Percentiles rank a stretch among this genome's conserved stretches.
These are phyloP conservation scores for Bombyx huttoni DNA, from an alignment of 2,888 invertebrate species.

Conservation along the genomic window DNA sequence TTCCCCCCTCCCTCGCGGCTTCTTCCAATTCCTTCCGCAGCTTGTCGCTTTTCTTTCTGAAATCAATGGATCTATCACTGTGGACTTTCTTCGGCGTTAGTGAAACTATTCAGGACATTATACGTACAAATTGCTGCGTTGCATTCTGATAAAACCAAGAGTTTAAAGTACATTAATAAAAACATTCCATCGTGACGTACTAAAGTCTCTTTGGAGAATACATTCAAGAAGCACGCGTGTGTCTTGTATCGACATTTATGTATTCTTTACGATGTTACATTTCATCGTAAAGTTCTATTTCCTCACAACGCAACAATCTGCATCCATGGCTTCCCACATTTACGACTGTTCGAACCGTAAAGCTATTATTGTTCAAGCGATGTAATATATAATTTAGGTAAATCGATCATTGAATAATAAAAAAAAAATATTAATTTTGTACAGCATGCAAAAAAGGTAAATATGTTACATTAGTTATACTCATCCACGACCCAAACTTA, in stretches of 20 bases:
- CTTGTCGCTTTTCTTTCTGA: slow-evolving; percentile 89
- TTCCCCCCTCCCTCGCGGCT: slow-evolving; percentile 82
- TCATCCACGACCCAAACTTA: not conserved
- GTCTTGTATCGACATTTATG: not conserved
- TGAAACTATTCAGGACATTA: not conserved
- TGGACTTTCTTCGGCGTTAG: too few species aligned
- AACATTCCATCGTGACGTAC: too few species aligned
- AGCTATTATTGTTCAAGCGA: not conserved
- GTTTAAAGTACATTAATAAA: too few species aligned
- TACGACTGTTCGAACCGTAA: not conserved
- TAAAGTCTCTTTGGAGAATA: not conserved
- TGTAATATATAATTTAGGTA: not conserved
- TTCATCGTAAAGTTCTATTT: not conserved
- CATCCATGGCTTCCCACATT: not conserved
- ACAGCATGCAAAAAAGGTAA: not conserved
- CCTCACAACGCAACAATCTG: not conserved
- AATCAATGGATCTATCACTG: slow-evolving; percentile 23
- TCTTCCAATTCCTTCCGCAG: slow-evolving; percentile 93
- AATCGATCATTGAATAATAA: not conserved
- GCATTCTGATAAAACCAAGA: too few species aligned
- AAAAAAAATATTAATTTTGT: not conserved
- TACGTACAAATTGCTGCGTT: not conserved
- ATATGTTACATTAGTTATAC: not conserved
- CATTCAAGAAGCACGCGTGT: not conserved
- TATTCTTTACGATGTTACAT: not conserved